phyloP scores from a whole-genome alignment of 2,888 invertebrate genomes.

The Anoncus sp. region DNA sequence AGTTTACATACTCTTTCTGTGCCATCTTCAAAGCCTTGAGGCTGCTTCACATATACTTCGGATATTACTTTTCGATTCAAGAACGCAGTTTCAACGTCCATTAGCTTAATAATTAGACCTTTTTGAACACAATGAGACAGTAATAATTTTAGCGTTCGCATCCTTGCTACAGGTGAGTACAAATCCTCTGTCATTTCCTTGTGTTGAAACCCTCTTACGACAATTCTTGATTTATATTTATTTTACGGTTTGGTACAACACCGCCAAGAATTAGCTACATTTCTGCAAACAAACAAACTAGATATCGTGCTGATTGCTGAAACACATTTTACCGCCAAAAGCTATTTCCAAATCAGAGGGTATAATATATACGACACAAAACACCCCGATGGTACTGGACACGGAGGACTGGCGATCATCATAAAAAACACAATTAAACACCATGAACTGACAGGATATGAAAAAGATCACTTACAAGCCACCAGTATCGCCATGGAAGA shows the following conservation, averaged over 20 bases:
- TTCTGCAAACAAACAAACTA: conserved; percentile 29
- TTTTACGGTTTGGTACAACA: conserved; percentile 30
- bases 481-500: conserved; percentile 56
- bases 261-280: conserved; percentile 38
- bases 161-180: conserved; percentile 45
- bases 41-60: conserved; percentile 28
- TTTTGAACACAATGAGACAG: conserved; percentile 26
- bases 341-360: conserved; percentile 46
- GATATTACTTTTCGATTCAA: conserved; percentile 25
- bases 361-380: conserved; percentile 31
- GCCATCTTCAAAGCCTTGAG: conserved; percentile 14
- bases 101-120: not conserved
- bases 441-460: conserved; percentile 32
- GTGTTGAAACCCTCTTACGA: conserved; percentile 45
- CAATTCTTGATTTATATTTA: conserved; percentile 36
- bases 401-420: conserved; percentile 44
- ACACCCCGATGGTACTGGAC: conserved; percentile 54
- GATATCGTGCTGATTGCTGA: conserved; percentile 32
- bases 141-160: conserved; percentile 33
- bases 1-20: conserved; percentile 23
- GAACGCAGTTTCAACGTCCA: conserved; percentile 19
- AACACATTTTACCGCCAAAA: conserved; percentile 52
- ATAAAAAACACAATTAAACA: conserved; percentile 57
- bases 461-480: conserved; percentile 54
- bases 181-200: conserved; percentile 25